Percentiles rank a stretch among this genome's conserved stretches.
Conservation (phyloP, 1,140 invertebrate species). For the Varroa destructor region DNA sequence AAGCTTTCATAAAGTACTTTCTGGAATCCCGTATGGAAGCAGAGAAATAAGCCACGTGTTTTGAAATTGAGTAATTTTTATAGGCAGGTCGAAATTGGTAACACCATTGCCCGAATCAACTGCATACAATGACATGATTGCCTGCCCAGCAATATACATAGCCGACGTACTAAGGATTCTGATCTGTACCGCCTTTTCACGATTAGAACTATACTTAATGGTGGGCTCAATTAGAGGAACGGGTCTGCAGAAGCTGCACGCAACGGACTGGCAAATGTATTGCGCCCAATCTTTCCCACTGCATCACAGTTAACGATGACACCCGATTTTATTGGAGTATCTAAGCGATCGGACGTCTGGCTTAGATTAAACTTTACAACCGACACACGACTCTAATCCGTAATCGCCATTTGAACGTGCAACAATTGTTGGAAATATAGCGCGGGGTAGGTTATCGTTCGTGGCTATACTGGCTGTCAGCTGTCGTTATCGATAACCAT, state of each 20-base stretch:
- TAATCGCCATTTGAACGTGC: too few species aligned
- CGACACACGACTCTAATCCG: too few species aligned
- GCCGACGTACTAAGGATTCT: conserved; percentile 42
- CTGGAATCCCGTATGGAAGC: conserved; percentile 37
- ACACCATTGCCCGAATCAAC: conserved; percentile 40
- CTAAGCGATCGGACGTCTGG: too few species aligned
- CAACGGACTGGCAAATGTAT: conserved; percentile 37
- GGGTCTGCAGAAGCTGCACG: conserved; percentile 40
- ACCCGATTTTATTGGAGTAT: too few species aligned
- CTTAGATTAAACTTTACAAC: too few species aligned
- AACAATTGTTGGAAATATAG: too few species aligned
- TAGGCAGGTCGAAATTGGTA: conserved; percentile 39
- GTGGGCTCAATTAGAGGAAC: conserved; percentile 40
- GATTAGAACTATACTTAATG: conserved; percentile 39
- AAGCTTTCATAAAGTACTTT: conserved; percentile 36
- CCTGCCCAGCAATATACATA: conserved; percentile 42
- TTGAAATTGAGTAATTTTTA: conserved; percentile 36
- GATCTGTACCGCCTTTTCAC: conserved; percentile 37
- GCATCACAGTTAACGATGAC: conserved; percentile 33
- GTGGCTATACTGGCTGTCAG: too few species aligned
- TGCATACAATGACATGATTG: conserved; percentile 40
- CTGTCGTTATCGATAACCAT: too few species aligned
- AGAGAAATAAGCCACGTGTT: conserved; percentile 37
- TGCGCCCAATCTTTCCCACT: conserved; percentile 36
- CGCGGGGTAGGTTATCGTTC: too few species aligned